phyloP scores from a whole-genome alignment of 2,797 vertebrate genomes.

The Oreochromis grahami region DNA sequence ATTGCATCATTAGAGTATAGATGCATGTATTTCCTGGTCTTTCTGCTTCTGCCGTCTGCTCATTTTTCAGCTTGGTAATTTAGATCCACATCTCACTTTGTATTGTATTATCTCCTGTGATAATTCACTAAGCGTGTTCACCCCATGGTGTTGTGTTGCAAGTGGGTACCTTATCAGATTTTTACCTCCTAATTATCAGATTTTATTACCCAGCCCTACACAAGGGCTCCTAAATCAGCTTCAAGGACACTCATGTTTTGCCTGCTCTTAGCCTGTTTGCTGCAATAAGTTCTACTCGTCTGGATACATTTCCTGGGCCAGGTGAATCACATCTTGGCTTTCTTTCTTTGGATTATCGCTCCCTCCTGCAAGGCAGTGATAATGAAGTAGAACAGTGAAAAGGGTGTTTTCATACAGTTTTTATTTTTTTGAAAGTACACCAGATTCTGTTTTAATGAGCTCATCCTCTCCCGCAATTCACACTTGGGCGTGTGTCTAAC shows the following conservation, averaged over 20 bases:
- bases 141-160: neutral
- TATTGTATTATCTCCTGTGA: constrained; percentile 30
- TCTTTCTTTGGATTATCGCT: neutral
- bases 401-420: neutral
- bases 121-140: constrained; percentile 17
- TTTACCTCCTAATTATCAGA: constrained; percentile 23
- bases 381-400: neutral
- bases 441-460: constrained; percentile 8
- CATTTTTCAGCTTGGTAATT: constrained; percentile 18
- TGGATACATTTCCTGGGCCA: neutral
- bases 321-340: neutral
- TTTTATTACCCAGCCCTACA: constrained; percentile 18
- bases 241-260: constrained; percentile 4
- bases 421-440: neutral
- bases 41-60: neutral
- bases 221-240: constrained; percentile 2
- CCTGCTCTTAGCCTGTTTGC: neutral
- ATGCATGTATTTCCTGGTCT: neutral
- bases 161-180: constrained; percentile 37
- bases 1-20: neutral
- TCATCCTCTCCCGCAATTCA: neutral
- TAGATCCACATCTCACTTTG: constrained; percentile 15
- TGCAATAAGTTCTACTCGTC: neutral
- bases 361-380: neutral
- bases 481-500: neutral